phyloP scores from a whole-genome alignment of 2,113 vertebrate species.

The Gymnorhina tibicen region DNA sequence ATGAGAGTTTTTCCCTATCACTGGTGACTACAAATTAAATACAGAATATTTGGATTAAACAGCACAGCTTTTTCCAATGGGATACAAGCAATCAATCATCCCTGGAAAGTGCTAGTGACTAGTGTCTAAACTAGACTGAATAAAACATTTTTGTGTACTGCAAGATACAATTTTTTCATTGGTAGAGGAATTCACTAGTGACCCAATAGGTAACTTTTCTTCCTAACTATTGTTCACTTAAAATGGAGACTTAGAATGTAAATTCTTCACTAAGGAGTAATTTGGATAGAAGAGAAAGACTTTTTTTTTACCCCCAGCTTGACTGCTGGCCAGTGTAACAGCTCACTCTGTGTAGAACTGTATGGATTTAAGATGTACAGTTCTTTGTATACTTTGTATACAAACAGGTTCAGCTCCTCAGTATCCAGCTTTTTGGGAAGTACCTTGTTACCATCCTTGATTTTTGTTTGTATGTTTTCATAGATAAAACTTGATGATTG shows the following conservation, averaged over 20 bases:
- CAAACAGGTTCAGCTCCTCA: background rate
- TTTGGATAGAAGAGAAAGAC: background rate
- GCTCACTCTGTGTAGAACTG: background rate
- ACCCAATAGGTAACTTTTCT: background rate
- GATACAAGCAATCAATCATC: background rate
- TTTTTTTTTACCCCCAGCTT: accelerated
- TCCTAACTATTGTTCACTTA: background rate
- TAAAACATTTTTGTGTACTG: background rate
- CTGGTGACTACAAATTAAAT: background rate
- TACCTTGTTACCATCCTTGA: background rate
- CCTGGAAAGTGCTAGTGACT: conserved; percentile 13
- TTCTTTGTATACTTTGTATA: background rate
- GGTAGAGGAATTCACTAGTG: background rate
- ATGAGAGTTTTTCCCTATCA: background rate
- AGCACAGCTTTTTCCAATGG: background rate
- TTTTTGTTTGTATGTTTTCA: background rate
- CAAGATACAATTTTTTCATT: background rate
- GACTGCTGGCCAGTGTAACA: background rate
- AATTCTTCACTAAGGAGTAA: background rate
- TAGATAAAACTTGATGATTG: background rate
- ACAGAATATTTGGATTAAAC: background rate
- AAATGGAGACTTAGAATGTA: background rate
- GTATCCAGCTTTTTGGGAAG: background rate
- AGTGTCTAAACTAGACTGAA: background rate
- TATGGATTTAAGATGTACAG: background rate